Conservation (phyloP, 2,888 invertebrate genomes). For the Nomada ruficornis region DNA sequence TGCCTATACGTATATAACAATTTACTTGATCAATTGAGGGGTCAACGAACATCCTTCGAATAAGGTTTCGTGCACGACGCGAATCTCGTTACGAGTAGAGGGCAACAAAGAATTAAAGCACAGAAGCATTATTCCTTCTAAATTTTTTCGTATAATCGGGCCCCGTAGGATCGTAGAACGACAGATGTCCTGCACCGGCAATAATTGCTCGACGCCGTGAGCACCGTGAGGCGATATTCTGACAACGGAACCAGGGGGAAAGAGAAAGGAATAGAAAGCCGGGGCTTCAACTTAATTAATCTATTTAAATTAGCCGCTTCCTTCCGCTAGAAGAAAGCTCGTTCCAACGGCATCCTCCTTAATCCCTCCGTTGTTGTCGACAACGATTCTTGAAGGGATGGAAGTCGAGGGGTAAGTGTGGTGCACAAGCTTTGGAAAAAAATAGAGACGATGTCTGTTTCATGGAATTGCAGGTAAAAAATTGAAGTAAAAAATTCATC, state of each 20-base stretch:
- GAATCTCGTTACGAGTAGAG: constrained; percentile 5
- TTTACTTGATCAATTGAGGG: no score
- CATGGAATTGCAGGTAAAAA: no score
- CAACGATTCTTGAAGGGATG: constrained; percentile 14
- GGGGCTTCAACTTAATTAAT: constrained; percentile 66
- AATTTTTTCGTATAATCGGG: constrained; percentile 52
- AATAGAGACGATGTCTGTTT: not conserved
- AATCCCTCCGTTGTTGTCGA: constrained; percentile 42
- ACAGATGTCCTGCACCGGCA: constrained; percentile 59
- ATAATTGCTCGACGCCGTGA: constrained; percentile 61
- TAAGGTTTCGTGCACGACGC: not conserved
- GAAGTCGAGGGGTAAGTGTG: not conserved
- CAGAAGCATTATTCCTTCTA: not conserved
- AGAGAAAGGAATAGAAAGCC: not conserved
- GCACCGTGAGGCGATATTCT: constrained; percentile 24
- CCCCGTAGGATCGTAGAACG: constrained; percentile 51
- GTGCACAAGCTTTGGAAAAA: constrained; percentile 1
- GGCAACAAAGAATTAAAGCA: not conserved
- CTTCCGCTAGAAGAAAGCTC: constrained; percentile 44
- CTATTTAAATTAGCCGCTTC: constrained; percentile 68
- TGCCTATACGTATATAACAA: no score
- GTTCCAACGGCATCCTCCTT: constrained; percentile 27
- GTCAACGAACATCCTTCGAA: not conserved
- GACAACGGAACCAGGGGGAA: not conserved
- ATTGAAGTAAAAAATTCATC: no score